Evolutionary conservation across 2,113 vertebrate genomes (phyloP).

Genomic region (Apaloderma vittatum): DNA sequence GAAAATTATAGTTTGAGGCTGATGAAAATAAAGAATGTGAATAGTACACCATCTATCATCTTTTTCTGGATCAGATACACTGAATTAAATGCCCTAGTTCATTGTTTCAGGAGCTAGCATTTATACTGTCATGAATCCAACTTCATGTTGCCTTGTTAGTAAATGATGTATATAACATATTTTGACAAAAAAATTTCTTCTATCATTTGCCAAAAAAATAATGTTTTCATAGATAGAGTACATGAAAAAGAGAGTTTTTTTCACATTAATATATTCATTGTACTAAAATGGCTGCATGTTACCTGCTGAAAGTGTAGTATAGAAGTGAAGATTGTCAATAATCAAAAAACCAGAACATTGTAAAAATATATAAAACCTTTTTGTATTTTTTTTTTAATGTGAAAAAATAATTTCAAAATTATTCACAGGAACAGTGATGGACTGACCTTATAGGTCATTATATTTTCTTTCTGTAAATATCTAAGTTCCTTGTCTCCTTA

Average conservation of each 20-base stretch:
- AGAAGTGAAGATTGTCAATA: neutral
- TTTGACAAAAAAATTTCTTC: neutral
- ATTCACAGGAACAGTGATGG: neutral
- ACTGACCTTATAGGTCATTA: neutral
- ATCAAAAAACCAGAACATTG: neutral
- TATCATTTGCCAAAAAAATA: neutral
- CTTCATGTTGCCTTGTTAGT: neutral
- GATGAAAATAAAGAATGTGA: neutral
- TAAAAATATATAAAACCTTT: neutral
- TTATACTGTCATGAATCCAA: neutral
- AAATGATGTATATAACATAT: neutral
- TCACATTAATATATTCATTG: neutral
- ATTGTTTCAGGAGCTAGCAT: neutral
- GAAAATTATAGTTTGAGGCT: neutral
- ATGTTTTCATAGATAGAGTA: neutral
- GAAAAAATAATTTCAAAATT: neutral
- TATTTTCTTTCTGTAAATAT: neutral
- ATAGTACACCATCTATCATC: neutral
- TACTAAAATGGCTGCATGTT: neutral
- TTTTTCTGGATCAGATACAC: neutral
- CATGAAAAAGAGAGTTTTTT: neutral
- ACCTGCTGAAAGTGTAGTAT: neutral
- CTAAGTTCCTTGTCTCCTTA: neutral
- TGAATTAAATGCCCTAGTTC: neutral
- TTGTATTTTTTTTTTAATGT: neutral